Percentiles rank a stretch among this genome's conserved stretches.
Conservation (phyloP, 2,797 vertebrate species). For the Lacerta viridis region DNA sequence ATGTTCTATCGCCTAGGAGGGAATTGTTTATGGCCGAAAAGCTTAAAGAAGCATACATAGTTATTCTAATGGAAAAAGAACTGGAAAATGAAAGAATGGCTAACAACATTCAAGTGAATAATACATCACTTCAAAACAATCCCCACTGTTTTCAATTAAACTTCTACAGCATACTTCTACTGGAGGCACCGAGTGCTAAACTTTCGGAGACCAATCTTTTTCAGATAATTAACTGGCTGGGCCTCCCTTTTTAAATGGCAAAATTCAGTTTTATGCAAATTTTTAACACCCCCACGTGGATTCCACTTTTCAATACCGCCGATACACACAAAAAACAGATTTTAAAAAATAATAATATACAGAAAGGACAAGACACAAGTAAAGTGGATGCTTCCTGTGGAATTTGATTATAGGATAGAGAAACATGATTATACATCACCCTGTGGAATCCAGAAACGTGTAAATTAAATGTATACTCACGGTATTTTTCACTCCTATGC, state of each 20-base stretch:
- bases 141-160: not conserved
- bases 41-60: fast-evolving
- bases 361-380: not conserved
- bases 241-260: not conserved
- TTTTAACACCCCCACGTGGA: not conserved
- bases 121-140: not conserved
- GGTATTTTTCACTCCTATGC: not conserved
- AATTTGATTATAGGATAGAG: not conserved
- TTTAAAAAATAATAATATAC: not conserved
- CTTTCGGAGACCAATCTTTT: not conserved
- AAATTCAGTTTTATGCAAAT: not conserved
- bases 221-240: not conserved
- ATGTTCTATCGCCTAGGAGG: not conserved
- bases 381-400: not conserved
- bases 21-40: not conserved
- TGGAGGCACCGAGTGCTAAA: not conserved
- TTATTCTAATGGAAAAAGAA: not conserved
- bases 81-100: not conserved
- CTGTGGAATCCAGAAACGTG: not conserved
- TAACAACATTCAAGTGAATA: too few species aligned
- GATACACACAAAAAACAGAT: not conserved
- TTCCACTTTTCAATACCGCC: not conserved
- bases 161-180: not conserved
- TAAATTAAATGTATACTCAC: not conserved
- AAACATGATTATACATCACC: not conserved